Evolutionary conservation across 1,140 invertebrate species (phyloP).

Genomic region (Aphis gossypii): DNA sequence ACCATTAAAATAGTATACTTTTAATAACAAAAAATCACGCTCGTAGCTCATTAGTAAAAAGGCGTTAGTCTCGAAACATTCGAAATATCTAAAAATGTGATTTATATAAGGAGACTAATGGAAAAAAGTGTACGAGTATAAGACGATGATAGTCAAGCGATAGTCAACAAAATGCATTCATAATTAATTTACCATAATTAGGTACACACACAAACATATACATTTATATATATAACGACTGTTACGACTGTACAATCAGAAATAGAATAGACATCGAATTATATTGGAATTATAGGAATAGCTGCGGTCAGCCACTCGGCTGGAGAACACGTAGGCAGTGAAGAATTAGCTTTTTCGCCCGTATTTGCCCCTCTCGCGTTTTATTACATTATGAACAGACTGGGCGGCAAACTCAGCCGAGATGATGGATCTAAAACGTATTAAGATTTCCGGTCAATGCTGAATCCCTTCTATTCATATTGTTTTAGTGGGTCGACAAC

Average conservation of each 20-base stretch:
- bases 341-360: constrained; percentile 25
- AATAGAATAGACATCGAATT: background rate
- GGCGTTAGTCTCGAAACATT: background rate
- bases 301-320: background rate
- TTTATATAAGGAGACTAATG: background rate
- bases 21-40: background rate
- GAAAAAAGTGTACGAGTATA: background rate
- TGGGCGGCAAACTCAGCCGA: background rate
- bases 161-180: background rate
- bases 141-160: background rate
- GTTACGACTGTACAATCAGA: no score
- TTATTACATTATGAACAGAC: background rate
- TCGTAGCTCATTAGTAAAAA: background rate
- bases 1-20: background rate
- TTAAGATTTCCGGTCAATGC: constrained; percentile 51
- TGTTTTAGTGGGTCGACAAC: background rate
- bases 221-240: background rate
- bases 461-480: background rate
- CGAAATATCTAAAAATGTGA: background rate
- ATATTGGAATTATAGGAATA: background rate
- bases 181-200: background rate
- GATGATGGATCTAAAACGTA: constrained; percentile 54
- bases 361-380: background rate
- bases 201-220: background rate
- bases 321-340: background rate